Percentiles rank a stretch among this genome's conserved stretches.
Evolutionary conservation across 92 coral and sea anemone genomes (phyloP).

Genomic region (Pocillopora grandis): DNA sequence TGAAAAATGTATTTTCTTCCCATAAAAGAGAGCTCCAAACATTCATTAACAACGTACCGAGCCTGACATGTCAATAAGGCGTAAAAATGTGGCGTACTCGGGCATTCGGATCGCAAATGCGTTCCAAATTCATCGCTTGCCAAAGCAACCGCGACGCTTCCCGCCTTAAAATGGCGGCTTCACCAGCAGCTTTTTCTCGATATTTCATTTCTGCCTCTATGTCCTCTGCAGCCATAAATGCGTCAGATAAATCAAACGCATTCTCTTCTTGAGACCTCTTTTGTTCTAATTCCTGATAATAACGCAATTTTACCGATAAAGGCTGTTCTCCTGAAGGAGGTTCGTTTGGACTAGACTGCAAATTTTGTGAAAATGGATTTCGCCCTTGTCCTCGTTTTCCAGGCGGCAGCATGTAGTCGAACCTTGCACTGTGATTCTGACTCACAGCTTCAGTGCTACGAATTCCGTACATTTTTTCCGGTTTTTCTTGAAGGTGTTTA

Average conservation of each 20-base stretch:
- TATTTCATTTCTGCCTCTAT: slow-evolving; percentile 52
- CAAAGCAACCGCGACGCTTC: slow-evolving; percentile 85
- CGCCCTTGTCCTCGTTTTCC: slow-evolving; percentile 22
- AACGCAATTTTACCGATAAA: slow-evolving; percentile 17
- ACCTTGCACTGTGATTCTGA: slow-evolving; percentile 32
- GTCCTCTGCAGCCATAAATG: slow-evolving; percentile 56
- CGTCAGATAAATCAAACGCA: slow-evolving; percentile 61
- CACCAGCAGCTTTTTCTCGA: slow-evolving; percentile 72
- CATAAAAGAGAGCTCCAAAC: too few relatives aligned
- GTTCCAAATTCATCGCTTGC: slow-evolving; percentile 88
- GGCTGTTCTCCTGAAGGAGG: not conserved
- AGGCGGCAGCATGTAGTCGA: slow-evolving; percentile 63
- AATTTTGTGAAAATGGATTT: not conserved
- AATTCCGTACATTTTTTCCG: not conserved
- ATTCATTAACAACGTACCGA: too few relatives aligned
- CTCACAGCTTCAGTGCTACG: slow-evolving; percentile 15
- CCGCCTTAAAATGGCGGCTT: slow-evolving; percentile 89
- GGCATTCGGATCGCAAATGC: slow-evolving; percentile 84
- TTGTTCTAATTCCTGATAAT: slow-evolving; percentile 15
- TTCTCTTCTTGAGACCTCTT: slow-evolving; percentile 17
- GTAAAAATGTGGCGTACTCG: slow-evolving; percentile 75
- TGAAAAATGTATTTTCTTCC: too few relatives aligned
- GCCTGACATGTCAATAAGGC: slow-evolving; percentile 39
- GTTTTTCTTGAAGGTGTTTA: not conserved
- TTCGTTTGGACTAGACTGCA: too few relatives aligned